These are phyloP conservation scores for Drosophila gaucha DNA, from an alignment of 2,888 invertebrate genomes.

Conservation along the genomic window DNA sequence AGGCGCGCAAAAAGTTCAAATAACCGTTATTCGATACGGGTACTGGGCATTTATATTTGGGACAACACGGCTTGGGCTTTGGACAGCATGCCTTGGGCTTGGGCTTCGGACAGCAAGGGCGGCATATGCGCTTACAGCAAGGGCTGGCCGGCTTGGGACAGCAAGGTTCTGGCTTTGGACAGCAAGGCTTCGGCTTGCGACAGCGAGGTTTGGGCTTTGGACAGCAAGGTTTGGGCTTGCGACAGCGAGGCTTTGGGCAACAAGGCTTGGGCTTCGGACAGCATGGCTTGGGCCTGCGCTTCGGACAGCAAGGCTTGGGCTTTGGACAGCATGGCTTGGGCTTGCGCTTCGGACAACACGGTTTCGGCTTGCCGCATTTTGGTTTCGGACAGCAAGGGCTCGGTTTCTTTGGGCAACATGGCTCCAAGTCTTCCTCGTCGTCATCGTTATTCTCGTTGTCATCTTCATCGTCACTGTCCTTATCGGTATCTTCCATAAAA, in stretches of 20 bases:
- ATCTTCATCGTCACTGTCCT: neutral
- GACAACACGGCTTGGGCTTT: neutral
- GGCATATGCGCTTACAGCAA: neutral
- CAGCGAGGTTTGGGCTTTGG: neutral
- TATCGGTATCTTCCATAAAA: too few species aligned
- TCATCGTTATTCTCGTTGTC: neutral
- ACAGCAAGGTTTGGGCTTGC: neutral
- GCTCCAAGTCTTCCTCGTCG: too few species aligned
- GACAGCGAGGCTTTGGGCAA: neutral
- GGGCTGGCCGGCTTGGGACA: neutral
- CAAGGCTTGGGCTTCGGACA: constrained; percentile 1
- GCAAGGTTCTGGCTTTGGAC: neutral
- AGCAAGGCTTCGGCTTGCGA: neutral
- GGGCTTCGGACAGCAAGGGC: neutral
- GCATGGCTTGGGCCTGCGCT: neutral
- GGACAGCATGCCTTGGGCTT: neutral
- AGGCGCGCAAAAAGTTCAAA: constrained; percentile 53
- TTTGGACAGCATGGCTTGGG: neutral
- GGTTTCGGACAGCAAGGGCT: constrained; percentile 6
- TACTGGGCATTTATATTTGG: constrained; percentile 35
- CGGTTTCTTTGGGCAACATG: neutral
- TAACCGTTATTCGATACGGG: constrained; percentile 52
- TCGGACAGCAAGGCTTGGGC: neutral
- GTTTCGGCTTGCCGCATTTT: neutral
- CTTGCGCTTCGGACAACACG: neutral